These are phyloP conservation scores for Idaea biselata DNA, from an alignment of 2,888 invertebrate species.

Conservation along the genomic window DNA sequence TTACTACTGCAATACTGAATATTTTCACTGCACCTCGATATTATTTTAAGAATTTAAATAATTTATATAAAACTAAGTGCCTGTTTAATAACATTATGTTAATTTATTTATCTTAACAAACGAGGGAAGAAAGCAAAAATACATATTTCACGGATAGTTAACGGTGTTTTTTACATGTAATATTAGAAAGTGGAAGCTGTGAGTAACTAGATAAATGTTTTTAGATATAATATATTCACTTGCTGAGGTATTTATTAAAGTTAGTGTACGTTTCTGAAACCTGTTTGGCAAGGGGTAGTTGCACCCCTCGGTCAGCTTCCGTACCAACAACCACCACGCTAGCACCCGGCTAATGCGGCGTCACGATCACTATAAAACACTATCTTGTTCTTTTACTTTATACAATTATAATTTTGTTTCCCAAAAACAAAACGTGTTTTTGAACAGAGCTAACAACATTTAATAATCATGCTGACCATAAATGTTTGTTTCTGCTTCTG, in stretches of 20 bases:
- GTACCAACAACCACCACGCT: conserved; percentile 22
- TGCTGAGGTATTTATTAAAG: conserved; percentile 64
- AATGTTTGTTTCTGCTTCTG: too few relatives aligned
- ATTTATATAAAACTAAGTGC: conserved; percentile 9
- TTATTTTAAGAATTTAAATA: conserved; percentile 8
- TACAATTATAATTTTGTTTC: background rate
- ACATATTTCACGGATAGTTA: conserved; percentile 31
- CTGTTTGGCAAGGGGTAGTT: conserved; percentile 52
- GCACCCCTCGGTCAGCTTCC: conserved; percentile 42
- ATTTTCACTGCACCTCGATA: conserved; percentile 7
- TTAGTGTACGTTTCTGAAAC: conserved; percentile 66
- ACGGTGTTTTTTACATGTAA: conserved; percentile 33
- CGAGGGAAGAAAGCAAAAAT: conserved; percentile 27
- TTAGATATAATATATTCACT: conserved; percentile 34
- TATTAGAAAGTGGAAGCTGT: conserved; percentile 27
- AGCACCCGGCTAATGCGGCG: conserved; percentile 25
- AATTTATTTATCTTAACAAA: conserved; percentile 25
- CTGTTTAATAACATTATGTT: conserved; percentile 23
- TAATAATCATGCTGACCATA: too few relatives aligned
- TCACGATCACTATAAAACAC: background rate
- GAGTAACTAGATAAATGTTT: conserved; percentile 22
- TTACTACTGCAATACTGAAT: background rate
- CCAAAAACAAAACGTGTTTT: background rate
- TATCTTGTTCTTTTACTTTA: conserved; percentile 3
- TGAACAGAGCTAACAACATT: too few relatives aligned